These are phyloP conservation scores for Pseudoips prasinana DNA, from an alignment of 2,888 invertebrate genomes.

Conservation along the genomic window DNA sequence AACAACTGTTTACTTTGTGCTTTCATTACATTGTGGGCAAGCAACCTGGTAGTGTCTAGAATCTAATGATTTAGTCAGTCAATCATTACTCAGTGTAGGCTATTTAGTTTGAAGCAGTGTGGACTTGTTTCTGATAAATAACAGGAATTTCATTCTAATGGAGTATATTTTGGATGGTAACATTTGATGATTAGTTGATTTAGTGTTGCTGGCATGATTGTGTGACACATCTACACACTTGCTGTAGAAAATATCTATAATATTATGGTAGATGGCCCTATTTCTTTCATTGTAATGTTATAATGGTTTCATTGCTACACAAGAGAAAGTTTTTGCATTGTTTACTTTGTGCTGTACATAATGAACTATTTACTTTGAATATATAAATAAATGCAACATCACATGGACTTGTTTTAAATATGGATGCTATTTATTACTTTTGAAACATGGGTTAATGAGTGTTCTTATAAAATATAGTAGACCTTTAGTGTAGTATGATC, in stretches of 20 bases:
- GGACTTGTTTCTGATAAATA: constrained; percentile 31
- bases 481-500: no score
- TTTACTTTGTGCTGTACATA: constrained; percentile 34
- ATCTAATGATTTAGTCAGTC: constrained; percentile 11
- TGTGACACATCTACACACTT: constrained; percentile 12
- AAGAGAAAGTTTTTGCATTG: constrained; percentile 26
- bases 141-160: no score
- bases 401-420: no score
- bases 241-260: constrained; percentile 5
- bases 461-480: no score
- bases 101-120: constrained; percentile 35
- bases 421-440: no score
- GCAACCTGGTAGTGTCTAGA: constrained; percentile 28
- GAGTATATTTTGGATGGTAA: no score
- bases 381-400: no score
- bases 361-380: no score
- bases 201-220: constrained; percentile 7
- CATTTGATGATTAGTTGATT: constrained; percentile 21
- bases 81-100: constrained; percentile 14
- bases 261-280: constrained; percentile 1
- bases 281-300: constrained; percentile 4
- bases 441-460: no score
- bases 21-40: constrained; percentile 25
- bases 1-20: constrained; percentile 36
- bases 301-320: constrained; percentile 5